Base-by-base conservation (phyloP, 35 echinoderm and acorn worm species). In the Amphiura filiformis region DNA sequence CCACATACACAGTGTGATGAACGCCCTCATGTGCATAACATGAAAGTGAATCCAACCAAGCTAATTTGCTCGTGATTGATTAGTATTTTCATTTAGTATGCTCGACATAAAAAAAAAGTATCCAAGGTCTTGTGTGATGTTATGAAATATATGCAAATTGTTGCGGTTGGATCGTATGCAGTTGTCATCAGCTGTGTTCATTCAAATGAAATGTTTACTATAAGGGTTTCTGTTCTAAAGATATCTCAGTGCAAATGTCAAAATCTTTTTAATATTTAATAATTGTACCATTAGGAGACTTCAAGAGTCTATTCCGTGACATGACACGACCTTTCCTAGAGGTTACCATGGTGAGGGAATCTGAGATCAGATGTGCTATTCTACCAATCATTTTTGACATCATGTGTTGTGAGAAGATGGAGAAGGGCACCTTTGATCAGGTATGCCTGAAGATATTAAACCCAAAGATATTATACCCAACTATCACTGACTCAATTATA, bases 301-400 rank as follows among this genome's bases (percentile, higher is more conserved):
- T 64, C 37, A 90, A 97, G 80, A 78, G 76, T 33, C 76, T 82
- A n/a, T 89, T 94, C 52, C 82, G 83, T 56, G 36, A 87, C 40
- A 57, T 92, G 86, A 94, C 90, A 23, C 39, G 92, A 32, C 75
- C 82, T 30, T 97, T 97, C 79, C 65, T 97, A 38, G 95, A 94
- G 64, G 95, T 97, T 13, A 91, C 95, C 39, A 56, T 97, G 78
- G 90, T 97, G 26, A 92, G 87, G 7, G 81, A 94, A 15, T 38
- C 76, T 38, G 87, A 57, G 0, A 90, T 97, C 36, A 88, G 95
- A 39, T 75, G 83, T 18, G 76, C 78, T 9, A 88, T 88, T 15
- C 61, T 97, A 18, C 95, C 95, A 17, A 85, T 97, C 61, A 88
- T 97, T 75, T 97, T 94, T 84, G 95, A 97, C 78, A 94, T 97